A percentile compares a stretch with the other conserved stretches of the same genome.
Evolutionary conservation across 2,113 vertebrate genomes (phyloP).

Genomic region (Mellivora capensis): DNA sequence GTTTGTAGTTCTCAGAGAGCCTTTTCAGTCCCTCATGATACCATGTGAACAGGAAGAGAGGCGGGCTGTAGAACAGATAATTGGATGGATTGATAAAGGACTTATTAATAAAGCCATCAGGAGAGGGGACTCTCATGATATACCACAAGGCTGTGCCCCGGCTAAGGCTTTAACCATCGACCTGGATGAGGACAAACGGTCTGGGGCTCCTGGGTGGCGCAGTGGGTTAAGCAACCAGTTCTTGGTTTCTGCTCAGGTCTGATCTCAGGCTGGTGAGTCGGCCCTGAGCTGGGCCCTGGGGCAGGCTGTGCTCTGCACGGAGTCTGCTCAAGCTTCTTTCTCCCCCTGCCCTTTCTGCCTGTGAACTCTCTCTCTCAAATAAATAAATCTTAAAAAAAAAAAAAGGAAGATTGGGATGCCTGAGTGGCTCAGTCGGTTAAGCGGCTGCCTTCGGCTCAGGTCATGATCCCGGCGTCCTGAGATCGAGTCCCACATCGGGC

Average conservation of each 20-base stretch:
- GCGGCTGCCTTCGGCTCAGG: too few relatives aligned
- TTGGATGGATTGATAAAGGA: neutral
- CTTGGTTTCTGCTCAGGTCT: neutral
- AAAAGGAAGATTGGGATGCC: too few relatives aligned
- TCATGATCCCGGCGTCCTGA: too few relatives aligned
- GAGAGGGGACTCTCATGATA: neutral
- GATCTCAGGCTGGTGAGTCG: neutral
- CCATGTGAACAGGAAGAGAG: neutral
- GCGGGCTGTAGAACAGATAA: neutral
- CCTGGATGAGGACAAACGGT: neutral
- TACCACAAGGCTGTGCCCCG: neutral
- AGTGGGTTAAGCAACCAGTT: neutral
- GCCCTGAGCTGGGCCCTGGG: too few relatives aligned
- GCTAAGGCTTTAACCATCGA: neutral
- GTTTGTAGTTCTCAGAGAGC: neutral
- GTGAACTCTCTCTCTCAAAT: neutral
- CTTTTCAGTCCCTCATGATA: neutral
- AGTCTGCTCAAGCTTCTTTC: neutral
- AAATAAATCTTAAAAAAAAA: neutral
- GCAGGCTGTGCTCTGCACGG: neutral
- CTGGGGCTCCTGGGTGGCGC: neutral
- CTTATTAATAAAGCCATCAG: neutral
- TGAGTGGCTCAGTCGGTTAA: too few relatives aligned
- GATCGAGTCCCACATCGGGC: too few relatives aligned
- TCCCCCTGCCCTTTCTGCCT: neutral